A percentile compares a stretch with the other conserved stretches of the same genome.
Evolutionary conservation across 2,797 vertebrate genomes (phyloP).

Genomic region (Hemitrygon akajei): DNA sequence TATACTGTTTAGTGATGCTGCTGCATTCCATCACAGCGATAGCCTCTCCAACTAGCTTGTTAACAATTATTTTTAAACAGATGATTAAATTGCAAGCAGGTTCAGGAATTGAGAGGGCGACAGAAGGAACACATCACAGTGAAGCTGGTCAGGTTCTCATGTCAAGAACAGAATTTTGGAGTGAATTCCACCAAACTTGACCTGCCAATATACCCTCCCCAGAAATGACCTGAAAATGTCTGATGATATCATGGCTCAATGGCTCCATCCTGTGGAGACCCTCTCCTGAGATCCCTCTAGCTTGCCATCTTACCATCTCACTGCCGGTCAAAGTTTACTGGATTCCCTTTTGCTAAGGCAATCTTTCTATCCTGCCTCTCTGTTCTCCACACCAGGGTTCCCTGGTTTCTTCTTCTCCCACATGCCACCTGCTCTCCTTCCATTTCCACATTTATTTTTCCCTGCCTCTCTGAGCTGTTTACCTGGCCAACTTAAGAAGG

Average conservation of each 20-base stretch:
- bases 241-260: neutral
- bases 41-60: neutral
- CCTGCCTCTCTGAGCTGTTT: neutral
- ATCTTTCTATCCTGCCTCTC: too few species aligned
- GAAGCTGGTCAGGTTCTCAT: neutral
- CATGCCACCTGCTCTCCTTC: neutral
- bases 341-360: neutral
- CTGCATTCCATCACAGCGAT: neutral
- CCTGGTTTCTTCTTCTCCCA: neutral
- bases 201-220: neutral
- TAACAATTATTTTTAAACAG: neutral
- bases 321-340: neutral
- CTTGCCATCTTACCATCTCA: neutral
- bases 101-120: neutral
- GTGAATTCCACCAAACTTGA: neutral
- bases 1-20: neutral
- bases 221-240: neutral
- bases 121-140: too few species aligned
- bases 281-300: neutral
- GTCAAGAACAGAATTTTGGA: neutral
- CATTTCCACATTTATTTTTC: neutral
- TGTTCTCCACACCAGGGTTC: neutral
- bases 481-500: neutral
- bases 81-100: neutral
- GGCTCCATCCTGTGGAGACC: neutral